Evolutionary conservation across 1,140 invertebrate species (phyloP), one percentile per base, ranked within the genome.

Genomic region (Drosophila guanche): DNA sequence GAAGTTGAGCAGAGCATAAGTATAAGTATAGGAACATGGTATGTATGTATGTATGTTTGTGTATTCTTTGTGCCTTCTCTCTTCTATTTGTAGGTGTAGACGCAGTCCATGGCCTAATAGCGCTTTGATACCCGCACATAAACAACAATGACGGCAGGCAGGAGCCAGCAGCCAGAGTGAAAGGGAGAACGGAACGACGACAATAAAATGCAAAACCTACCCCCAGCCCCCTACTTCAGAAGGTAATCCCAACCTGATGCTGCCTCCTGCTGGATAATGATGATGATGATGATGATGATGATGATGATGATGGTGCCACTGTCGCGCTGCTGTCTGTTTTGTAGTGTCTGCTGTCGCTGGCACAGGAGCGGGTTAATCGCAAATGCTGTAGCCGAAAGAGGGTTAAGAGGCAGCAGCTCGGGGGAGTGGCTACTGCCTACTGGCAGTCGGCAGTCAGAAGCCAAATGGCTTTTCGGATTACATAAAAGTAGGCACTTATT

Each of bases 41-140:
- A 66, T 66, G 60, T 37, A 3, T 37, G 33, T 7, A 2, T 29
- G 76, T 65, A 50, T 56, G 70, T 62, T 55, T 66, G 62, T 68
- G 66, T 66, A 57, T 20, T 20, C 62, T 77, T 1, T 10, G 33
- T 37, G 33, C 33, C 33, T 37, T 4, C 29, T 10, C 29, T 27
- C 27, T 37, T 10, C 33, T 4, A 12, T 12, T 37, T 10, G 8
- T 12, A 37, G 10, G 10, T 10, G 3, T 37, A 37, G 65, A 81
- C 83, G 74, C 81, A 77, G 81, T 75, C 81, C 33, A 70, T 58
- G 83, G 73, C 83, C 79, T 86, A 85, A 85, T 85, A 85, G 81
- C 81, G 81, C 81, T 85, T 85, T 85, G 81, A 88, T 85, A 80
- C 81, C 80, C 80, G 77, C 77, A 85, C 80, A 85, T 85, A 85